phyloP scores from a whole-genome alignment of 1,140 invertebrate genomes.

The Bombus confusus region DNA sequence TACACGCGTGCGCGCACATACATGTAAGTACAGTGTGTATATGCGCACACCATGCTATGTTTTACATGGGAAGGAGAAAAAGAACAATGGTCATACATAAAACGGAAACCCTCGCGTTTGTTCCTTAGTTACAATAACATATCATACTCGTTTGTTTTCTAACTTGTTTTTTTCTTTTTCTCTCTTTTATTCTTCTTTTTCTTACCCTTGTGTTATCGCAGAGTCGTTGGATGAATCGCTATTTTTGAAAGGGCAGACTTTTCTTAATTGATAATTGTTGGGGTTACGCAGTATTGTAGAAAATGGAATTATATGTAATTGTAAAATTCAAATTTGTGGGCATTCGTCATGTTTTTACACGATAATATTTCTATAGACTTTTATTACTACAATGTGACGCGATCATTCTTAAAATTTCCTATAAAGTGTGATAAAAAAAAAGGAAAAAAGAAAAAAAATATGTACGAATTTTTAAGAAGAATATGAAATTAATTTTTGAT shows the following conservation, averaged over 20 bases:
- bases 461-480: not conserved
- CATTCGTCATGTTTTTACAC: constrained; percentile 21
- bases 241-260: not conserved
- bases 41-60: constrained; percentile 20
- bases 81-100: constrained; percentile 13
- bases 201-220: not conserved
- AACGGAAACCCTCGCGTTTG: constrained; percentile 38
- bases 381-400: not conserved
- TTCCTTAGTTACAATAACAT: constrained; percentile 34
- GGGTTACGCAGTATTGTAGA: not conserved
- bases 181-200: not conserved
- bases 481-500: not conserved
- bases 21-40: not conserved
- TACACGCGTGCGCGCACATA: not conserved
- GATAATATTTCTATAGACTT: not conserved
- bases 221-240: not conserved
- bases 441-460: not conserved
- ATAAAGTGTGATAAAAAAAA: not conserved
- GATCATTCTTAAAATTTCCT: not conserved
- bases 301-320: constrained; percentile 17
- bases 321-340: constrained; percentile 35
- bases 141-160: constrained; percentile 17
- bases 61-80: constrained; percentile 16
- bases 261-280: not conserved
- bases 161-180: not conserved